Percentiles rank a stretch among this genome's conserved stretches.
phyloP scores from a whole-genome alignment of 1,140 invertebrate species.

The Tetranychus urticae region DNA sequence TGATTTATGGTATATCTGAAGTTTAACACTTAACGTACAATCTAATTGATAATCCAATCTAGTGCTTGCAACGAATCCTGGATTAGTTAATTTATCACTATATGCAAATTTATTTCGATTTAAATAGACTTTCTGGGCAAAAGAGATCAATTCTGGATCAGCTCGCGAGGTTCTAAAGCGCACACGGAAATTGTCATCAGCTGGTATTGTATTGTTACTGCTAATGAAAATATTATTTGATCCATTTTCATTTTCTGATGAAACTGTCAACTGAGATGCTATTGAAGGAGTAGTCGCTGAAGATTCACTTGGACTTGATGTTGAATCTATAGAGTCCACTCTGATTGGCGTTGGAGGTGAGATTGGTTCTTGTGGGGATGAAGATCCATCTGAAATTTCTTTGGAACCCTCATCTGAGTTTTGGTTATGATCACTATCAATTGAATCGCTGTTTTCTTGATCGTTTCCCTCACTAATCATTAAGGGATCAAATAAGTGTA shows the following conservation, averaged over 20 bases:
- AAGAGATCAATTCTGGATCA: neutral
- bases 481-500: neutral
- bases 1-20: constrained; percentile 43
- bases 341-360: neutral
- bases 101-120: neutral
- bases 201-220: neutral
- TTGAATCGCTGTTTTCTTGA: neutral
- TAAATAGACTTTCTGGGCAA: neutral
- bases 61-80: constrained; percentile 43
- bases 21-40: constrained; percentile 54
- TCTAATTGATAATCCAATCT: constrained; percentile 48
- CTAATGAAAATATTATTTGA: neutral
- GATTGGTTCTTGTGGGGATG: neutral
- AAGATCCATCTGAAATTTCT: neutral
- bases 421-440: neutral
- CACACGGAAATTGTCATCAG: neutral
- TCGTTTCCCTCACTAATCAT: neutral
- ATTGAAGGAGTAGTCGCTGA: neutral
- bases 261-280: neutral
- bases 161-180: neutral
- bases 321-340: neutral
- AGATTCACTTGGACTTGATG: neutral
- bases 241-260: neutral
- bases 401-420: neutral
- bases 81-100: constrained; percentile 4